phyloP scores from a whole-genome alignment of 2,113 vertebrate species.

The Osmerus mordax region DNA sequence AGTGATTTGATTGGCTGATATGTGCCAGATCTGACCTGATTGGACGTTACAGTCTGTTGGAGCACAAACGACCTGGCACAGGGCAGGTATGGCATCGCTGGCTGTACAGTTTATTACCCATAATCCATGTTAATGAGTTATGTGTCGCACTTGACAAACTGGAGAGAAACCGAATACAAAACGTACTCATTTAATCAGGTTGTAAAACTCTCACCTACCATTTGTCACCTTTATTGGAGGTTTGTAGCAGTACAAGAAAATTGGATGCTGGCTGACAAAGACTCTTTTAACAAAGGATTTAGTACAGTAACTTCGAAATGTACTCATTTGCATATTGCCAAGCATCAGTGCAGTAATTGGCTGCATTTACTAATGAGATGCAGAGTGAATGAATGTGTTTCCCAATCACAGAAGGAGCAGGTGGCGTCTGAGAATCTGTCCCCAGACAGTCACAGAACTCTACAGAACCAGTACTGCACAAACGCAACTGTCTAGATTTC shows the following conservation, averaged over 20 bases:
- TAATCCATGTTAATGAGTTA: too few species aligned
- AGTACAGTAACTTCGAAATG: not conserved
- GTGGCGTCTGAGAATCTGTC: conserved; percentile 17
- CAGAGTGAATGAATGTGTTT: conserved; percentile 21
- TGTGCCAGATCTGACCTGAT: not conserved
- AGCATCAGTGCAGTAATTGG: not conserved
- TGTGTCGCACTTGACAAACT: too few species aligned
- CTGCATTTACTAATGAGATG: conserved; percentile 16
- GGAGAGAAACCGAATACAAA: too few species aligned
- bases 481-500: not conserved
- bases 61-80: not conserved
- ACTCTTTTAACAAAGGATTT: not conserved
- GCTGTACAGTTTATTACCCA: not conserved
- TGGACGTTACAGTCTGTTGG: not conserved
- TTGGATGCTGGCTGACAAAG: not conserved
- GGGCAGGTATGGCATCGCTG: not conserved
- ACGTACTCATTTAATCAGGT: too few species aligned
- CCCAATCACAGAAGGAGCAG: conserved; percentile 4
- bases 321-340: not conserved
- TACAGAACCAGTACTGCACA: not conserved
- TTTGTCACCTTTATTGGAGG: too few species aligned
- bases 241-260: not conserved
- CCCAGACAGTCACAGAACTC: not conserved
- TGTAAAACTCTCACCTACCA: too few species aligned
- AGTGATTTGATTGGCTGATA: not conserved